Conservation (phyloP, 1,140 invertebrate species). For the Ylistrum balloti region DNA sequence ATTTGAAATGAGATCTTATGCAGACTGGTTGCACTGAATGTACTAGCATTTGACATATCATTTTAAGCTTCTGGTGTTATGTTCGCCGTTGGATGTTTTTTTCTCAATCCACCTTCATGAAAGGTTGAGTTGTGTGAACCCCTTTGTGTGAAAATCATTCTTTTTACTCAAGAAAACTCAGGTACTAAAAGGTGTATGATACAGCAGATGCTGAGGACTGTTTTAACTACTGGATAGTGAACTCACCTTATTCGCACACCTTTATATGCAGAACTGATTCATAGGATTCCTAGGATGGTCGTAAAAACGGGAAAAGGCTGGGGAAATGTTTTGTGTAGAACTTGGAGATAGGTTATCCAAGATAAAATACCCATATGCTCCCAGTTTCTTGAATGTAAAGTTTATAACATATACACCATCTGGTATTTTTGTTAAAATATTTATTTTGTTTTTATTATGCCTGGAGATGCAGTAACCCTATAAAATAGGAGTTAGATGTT, state of each 20-base stretch:
- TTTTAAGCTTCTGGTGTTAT: constrained; percentile 27
- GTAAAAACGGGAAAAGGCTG: constrained; percentile 8
- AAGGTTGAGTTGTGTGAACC: constrained; percentile 31
- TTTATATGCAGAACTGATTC: constrained; percentile 32
- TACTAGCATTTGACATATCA: constrained; percentile 18
- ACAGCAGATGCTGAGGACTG: background rate
- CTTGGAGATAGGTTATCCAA: constrained; percentile 33
- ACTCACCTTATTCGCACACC: background rate
- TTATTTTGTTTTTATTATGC: constrained; percentile 36
- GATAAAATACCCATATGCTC: constrained; percentile 39
- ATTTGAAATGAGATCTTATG: background rate
- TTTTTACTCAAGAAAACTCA: background rate
- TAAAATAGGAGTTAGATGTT: background rate
- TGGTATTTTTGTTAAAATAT: constrained; percentile 40
- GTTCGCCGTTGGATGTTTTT: background rate
- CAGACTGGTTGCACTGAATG: constrained; percentile 5
- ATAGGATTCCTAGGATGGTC: background rate
- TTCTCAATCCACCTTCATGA: background rate
- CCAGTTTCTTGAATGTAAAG: constrained; percentile 34
- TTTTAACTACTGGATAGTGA: constrained; percentile 26
- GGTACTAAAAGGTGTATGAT: constrained; percentile 14
- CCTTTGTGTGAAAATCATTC: constrained; percentile 24
- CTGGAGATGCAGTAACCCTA: background rate
- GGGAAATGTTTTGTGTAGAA: constrained; percentile 22
- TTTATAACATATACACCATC: constrained; percentile 27